Base-by-base conservation (phyloP, 2,113 vertebrate species). In the Eretmochelys imbricata region DNA sequence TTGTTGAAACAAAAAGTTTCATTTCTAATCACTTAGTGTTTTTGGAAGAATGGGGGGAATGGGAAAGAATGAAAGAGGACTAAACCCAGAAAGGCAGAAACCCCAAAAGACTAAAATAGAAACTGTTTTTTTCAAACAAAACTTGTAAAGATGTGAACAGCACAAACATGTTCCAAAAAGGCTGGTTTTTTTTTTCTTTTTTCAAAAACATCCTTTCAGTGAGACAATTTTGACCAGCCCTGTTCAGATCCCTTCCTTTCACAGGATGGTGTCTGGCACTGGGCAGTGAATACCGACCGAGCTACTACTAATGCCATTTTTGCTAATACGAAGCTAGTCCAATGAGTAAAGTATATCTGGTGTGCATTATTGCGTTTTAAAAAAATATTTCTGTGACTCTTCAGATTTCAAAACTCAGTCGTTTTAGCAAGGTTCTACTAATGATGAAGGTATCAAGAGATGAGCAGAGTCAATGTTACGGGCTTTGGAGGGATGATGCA, bases 271-370 rank as follows among this genome's bases (percentile, higher is more conserved):
- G 42, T 80, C 80, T 93, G 54, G 42, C 94, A 82, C 59, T 83
- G 31, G 85, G 84, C 50, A 80, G 2, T 38, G 42, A 89, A 85
- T n/a, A 59, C 19, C 81, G 81, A 93, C 6, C 8, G 75, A 94
- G 19, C 54, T 87, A 81, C 83, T 25, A 12, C 24, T 78, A 29
- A 14, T 27, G 27, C 12, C 78, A 24, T 55, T 88, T 96, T 95
- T 88, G 24, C 57, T 90, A 80, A 80, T 91, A 16, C 42, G 94
- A 86, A 93, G 29, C 29, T 88, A 96, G 53, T 80, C 35, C 76
- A 93, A 11, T 57, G 88, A 91, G 17, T 16, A 20, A 19, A 59
- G 17, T 59, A 53, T 50, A 72, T 89, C 53, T 93, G 42, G 22
- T 76, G 82, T 65, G 11, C 29, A 57, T 93, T 82, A 31, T 46